Evolutionary conservation across 2,888 invertebrate genomes (phyloP).

Genomic region (Cerceris rybyensis): DNA sequence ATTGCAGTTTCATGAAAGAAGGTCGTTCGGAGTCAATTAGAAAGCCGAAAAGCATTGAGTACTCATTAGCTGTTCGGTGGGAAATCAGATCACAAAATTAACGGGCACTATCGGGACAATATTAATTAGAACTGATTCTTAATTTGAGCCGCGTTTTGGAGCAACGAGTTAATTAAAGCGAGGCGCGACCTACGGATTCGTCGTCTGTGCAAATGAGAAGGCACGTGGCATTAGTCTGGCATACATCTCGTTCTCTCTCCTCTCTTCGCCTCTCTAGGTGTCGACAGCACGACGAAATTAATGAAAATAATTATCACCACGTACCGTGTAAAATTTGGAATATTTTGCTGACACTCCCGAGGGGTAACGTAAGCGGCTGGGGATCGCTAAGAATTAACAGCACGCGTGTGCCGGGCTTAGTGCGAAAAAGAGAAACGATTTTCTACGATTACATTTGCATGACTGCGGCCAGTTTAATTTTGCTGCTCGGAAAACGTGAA

Average conservation of each 20-base stretch:
- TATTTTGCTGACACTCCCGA: neutral
- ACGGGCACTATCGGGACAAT: neutral
- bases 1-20: no score
- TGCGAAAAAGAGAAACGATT: conserved; percentile 12
- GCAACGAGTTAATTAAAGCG: conserved; percentile 40
- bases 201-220: conserved; percentile 27
- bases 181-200: conserved; percentile 23
- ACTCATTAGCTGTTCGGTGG: no score
- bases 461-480: conserved; percentile 15
- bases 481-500: neutral
- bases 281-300: conserved; percentile 29
- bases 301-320: conserved; percentile 31
- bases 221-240: neutral
- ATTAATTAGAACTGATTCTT: conserved; percentile 43
- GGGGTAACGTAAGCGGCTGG: conserved; percentile 5
- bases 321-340: conserved; percentile 3
- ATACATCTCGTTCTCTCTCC: no score
- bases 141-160: neutral
- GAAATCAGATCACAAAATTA: no score
- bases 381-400: conserved; percentile 23
- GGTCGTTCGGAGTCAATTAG: no score
- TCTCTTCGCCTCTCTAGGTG: neutral
- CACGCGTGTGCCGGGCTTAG: conserved; percentile 2
- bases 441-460: conserved; percentile 8
- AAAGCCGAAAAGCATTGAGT: no score